A percentile compares a stretch with the other conserved stretches of the same genome.
These are phyloP conservation scores for Meleagris gallopavo DNA, from an alignment of 2,113 vertebrate species.

Conservation along the genomic window DNA sequence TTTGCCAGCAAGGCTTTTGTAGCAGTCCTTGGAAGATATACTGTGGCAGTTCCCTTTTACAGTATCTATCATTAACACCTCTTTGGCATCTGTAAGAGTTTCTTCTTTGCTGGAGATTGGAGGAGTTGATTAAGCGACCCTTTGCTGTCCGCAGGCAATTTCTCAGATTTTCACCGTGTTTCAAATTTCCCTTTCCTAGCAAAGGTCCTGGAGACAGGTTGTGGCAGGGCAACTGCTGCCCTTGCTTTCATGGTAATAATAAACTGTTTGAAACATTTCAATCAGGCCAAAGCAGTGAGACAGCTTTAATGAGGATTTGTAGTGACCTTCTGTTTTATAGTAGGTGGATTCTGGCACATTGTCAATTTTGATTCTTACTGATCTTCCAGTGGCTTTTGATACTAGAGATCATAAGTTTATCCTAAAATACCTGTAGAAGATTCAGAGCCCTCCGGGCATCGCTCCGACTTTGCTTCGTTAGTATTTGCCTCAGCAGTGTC, in stretches of 20 bases:
- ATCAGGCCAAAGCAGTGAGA: constrained; percentile 63
- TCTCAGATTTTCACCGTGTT: constrained; percentile 60
- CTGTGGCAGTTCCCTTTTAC: constrained; percentile 62
- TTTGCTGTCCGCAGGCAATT: constrained; percentile 61
- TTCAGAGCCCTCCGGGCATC: constrained; percentile 31
- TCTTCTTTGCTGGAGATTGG: constrained; percentile 61
- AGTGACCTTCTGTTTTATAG: constrained; percentile 77
- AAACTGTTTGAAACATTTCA: constrained; percentile 71
- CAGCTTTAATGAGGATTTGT: constrained; percentile 80
- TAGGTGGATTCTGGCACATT: constrained; percentile 69
- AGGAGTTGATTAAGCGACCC: constrained; percentile 75
- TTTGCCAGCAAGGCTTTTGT: constrained; percentile 70
- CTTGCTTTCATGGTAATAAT: constrained; percentile 70
- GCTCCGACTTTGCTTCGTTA: constrained; percentile 65
- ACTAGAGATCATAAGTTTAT: constrained; percentile 71
- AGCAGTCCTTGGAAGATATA: constrained; percentile 59
- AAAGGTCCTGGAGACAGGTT: constrained; percentile 66
- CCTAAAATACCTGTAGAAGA: constrained; percentile 64
- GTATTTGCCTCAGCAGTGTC: constrained; percentile 65
- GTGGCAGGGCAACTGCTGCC: constrained; percentile 68
- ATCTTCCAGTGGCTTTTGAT: constrained; percentile 76
- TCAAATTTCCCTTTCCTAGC: constrained; percentile 66
- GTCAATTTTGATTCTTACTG: constrained; percentile 78
- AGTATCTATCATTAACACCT: constrained; percentile 71
- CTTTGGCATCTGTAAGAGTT: constrained; percentile 65